These are phyloP conservation scores for Lepilemur ruficaudatus DNA, from an alignment of 2,797 vertebrate species.

Conservation along the genomic window DNA sequence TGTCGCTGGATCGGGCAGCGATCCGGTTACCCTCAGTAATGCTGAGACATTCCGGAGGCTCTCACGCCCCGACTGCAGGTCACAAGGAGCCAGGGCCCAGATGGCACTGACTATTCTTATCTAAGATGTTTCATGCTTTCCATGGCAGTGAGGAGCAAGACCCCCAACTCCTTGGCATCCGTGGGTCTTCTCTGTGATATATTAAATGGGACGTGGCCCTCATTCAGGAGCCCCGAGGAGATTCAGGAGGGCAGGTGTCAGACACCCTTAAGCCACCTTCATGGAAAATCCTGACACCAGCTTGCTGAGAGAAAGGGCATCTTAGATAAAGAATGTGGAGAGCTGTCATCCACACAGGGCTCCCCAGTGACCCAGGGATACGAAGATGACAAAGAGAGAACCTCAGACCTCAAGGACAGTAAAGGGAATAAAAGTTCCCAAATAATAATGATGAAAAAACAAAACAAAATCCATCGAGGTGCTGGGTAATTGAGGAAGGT, in stretches of 20 bases:
- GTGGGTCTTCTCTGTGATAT: background rate
- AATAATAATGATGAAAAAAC: background rate
- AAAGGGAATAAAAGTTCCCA: background rate
- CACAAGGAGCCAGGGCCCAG: background rate
- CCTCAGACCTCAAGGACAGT: background rate
- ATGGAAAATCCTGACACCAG: background rate
- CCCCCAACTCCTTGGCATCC: background rate
- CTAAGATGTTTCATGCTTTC: constrained; percentile 24
- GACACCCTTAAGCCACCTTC: too few relatives aligned
- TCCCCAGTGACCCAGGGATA: background rate
- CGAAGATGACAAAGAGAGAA: background rate
- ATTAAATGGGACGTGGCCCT: background rate
- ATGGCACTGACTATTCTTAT: constrained; percentile 51
- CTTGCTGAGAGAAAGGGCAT: background rate
- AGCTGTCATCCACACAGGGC: fast-evolving
- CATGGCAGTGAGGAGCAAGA: background rate
- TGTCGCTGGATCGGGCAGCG: background rate
- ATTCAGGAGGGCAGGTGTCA: background rate
- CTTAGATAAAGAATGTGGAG: background rate
- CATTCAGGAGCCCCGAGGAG: background rate
- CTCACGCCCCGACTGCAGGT: background rate
- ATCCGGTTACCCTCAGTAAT: background rate
- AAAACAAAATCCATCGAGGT: background rate
- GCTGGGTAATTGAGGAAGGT: background rate
- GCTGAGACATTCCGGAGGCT: constrained; percentile 48